These are phyloP conservation scores for Thymelicus lineola DNA, from an alignment of 2,888 invertebrate species.

Conservation along the genomic window DNA sequence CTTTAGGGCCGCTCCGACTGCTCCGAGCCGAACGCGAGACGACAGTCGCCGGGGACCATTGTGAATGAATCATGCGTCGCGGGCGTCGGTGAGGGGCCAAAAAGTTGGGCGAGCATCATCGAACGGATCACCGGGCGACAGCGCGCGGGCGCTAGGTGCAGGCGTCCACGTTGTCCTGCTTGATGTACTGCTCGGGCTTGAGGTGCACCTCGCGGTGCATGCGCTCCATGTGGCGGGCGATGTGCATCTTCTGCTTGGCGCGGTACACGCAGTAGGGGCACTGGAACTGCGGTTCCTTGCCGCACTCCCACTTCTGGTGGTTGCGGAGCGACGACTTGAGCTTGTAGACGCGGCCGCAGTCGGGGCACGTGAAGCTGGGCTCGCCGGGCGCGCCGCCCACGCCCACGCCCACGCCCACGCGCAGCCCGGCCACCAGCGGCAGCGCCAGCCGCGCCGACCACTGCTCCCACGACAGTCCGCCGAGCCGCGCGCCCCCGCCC, in stretches of 20 bases:
- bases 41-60: too few relatives aligned
- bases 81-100: constrained; percentile 29
- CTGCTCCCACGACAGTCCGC: constrained; percentile 89
- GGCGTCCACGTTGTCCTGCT: constrained; percentile 81
- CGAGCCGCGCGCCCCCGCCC: constrained; percentile 87
- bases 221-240: constrained; percentile 92
- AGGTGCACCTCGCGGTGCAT: constrained; percentile 90
- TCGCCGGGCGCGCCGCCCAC: constrained; percentile 67
- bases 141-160: constrained; percentile 72
- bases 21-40: background rate
- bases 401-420: constrained; percentile 70
- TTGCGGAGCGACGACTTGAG: constrained; percentile 93
- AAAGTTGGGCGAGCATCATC: background rate
- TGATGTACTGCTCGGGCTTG: constrained; percentile 79
- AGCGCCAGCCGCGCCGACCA: constrained; percentile 91
- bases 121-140: constrained; percentile 29
- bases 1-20: background rate
- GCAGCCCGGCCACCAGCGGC: constrained; percentile 87
- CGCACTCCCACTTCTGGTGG: constrained; percentile 94
- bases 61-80: background rate
- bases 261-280: constrained; percentile 94
- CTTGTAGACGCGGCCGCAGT: constrained; percentile 94
- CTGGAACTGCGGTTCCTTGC: constrained; percentile 93
- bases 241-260: constrained; percentile 94
- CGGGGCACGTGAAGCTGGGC: constrained; percentile 90